Base-by-base conservation (phyloP, 2,113 vertebrate genomes). In the Tetrax tetrax region DNA sequence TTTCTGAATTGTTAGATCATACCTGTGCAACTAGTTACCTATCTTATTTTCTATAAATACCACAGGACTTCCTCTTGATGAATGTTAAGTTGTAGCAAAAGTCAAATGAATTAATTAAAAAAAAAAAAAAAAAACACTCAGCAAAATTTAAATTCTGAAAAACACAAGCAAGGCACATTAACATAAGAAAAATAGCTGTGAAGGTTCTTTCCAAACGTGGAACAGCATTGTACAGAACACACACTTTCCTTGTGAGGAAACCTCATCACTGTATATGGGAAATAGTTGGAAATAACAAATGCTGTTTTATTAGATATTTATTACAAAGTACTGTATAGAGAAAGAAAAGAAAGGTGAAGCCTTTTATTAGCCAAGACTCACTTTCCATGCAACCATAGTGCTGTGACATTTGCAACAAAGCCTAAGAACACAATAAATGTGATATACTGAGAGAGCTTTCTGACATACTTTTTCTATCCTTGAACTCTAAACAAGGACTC, bases 381-480 rank as follows among this genome's bases (percentile, higher is more conserved):
- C 93, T 95, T 96, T 89, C 89, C 71, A 95, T 89, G 92, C 81
- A 95, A 83, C 81, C 65, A 37, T 37, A 91, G 75, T 81, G 56
- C 95, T 90, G 85, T 96, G 95, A 96, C 97, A 96, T 97, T 97
- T 97, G 94, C 89, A 91, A 94, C 84, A 96, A 95, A 95, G 84
- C 87, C 59, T 87, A 81, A 87, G 95, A 96, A 90, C 78, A 96
- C 84, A 95, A 92, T 94, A 96, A 96, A 96, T 90, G 87, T 97
- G 92, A 96, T 96, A 90, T 95, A 97, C 21, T 86, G 90, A 80
- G 81, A 56, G 79, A 37, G 56, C 64, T 91, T 88, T 64, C 94
- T 80, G 51, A 90, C 88, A 65, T 86, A 72, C 64, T 71, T 94
- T 96, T 96, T 85, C 91, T 95, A 85, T 86, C 95, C 93, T 95